Conservation (phyloP, 1,140 invertebrate species). For the Trichomalopsis sarcophagae region DNA sequence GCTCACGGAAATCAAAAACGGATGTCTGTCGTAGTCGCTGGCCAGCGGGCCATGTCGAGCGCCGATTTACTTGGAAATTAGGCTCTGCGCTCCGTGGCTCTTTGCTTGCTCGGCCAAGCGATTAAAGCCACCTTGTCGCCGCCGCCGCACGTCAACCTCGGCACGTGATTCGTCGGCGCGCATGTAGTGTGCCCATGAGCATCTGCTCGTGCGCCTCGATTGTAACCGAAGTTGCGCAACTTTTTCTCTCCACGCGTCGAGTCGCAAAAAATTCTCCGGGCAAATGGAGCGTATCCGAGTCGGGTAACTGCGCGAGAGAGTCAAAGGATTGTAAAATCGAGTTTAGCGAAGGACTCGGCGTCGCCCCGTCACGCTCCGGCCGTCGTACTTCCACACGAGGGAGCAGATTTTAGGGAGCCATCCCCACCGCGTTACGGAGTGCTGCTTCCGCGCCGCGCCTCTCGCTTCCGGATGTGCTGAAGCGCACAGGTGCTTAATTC, state of each 20-base stretch:
- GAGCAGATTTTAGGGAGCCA: constrained; percentile 22
- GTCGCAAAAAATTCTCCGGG: constrained; percentile 39
- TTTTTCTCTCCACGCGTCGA: not conserved
- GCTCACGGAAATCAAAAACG: constrained; percentile 67
- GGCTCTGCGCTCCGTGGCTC: not conserved
- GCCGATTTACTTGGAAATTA: constrained; percentile 38
- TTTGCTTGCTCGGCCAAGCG: constrained; percentile 36
- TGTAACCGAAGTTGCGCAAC: no score
- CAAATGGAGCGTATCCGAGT: constrained; percentile 53
- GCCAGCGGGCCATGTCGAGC: constrained; percentile 35
- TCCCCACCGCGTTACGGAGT: constrained; percentile 39
- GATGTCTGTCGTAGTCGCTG: constrained; percentile 59
- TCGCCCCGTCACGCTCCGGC: not conserved
- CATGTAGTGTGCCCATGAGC: not conserved
- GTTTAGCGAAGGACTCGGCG: not conserved
- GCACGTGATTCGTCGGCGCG: not conserved
- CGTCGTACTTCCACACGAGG: not conserved
- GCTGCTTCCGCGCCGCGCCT: constrained; percentile 3
- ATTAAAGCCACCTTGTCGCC: constrained; percentile 41
- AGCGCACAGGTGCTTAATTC: constrained; percentile 18
- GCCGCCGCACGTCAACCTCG: not conserved
- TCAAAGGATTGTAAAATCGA: not conserved
- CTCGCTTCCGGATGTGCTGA: constrained; percentile 35
- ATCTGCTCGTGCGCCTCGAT: not conserved
- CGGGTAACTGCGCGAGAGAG: not conserved